phyloP scores from a whole-genome alignment of 2,113 vertebrate species.

The Spea multiplicata region DNA sequence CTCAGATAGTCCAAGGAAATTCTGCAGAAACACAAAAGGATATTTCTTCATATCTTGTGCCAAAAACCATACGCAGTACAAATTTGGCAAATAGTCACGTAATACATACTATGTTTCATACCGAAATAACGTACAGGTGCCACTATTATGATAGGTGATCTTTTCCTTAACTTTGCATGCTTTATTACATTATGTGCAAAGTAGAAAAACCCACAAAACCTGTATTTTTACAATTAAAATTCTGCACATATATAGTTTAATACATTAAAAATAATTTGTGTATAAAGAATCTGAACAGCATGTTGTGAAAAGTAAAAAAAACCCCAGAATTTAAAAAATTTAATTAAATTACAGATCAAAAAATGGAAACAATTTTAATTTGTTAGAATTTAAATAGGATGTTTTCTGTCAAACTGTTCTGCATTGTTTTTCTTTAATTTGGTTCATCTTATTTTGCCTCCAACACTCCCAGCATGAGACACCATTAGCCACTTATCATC shows the following conservation, averaged over 20 bases:
- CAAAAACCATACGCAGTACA: background rate
- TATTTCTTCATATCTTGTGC: slow-evolving; percentile 23
- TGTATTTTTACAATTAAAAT: no score
- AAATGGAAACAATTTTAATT: no score
- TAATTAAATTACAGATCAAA: no score
- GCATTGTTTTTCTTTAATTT: slow-evolving; percentile 21
- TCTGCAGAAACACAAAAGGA: slow-evolving; percentile 32
- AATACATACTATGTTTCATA: background rate
- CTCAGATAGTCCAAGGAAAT: slow-evolving; percentile 37
- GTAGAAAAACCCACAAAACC: no score
- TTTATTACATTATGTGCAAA: no score
- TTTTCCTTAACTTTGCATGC: no score
- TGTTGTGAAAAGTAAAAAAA: no score
- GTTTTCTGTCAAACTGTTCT: background rate
- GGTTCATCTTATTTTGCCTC: background rate
- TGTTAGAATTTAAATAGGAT: background rate
- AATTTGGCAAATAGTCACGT: background rate
- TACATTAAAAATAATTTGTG: no score
- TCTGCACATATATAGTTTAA: no score
- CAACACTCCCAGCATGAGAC: background rate
- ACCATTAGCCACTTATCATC: slow-evolving; percentile 25
- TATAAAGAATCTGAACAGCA: no score
- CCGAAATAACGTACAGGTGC: background rate
- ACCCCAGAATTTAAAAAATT: no score
- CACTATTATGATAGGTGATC: background rate